Percentiles rank a stretch among this genome's conserved stretches.
Conservation (phyloP, 2,888 invertebrate species). For the Petrolisthes cinctipes region DNA sequence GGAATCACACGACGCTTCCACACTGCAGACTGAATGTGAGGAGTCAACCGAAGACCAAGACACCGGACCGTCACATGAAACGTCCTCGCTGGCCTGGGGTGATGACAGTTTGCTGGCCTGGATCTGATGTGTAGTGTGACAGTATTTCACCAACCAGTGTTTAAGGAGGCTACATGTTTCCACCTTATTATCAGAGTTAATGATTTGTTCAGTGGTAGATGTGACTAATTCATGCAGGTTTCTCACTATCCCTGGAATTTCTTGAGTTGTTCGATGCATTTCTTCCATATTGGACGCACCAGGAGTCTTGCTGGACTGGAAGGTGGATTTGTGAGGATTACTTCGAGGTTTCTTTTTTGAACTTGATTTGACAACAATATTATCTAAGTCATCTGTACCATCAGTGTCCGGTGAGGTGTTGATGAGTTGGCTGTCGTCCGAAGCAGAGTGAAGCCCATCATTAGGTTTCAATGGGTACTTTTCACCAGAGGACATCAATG, state of each 20-base stretch:
- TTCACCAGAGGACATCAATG: constrained; percentile 24
- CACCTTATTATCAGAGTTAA: constrained; percentile 13
- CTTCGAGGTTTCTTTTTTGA: constrained; percentile 21
- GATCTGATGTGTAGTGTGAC: constrained; percentile 32
- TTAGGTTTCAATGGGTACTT: background rate
- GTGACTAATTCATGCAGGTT: constrained; percentile 47
- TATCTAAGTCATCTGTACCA: constrained; percentile 29
- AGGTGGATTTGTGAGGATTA: background rate
- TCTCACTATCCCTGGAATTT: constrained; percentile 42
- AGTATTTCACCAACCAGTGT: constrained; percentile 49
- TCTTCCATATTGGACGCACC: constrained; percentile 8
- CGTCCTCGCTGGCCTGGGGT: constrained; percentile 35
- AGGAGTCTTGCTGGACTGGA: background rate
- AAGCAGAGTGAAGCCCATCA: background rate
- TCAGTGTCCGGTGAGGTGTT: constrained; percentile 29
- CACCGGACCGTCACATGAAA: constrained; percentile 34
- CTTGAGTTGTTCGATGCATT: constrained; percentile 1
- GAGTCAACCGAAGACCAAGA: constrained; percentile 48
- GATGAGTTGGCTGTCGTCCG: constrained; percentile 12
- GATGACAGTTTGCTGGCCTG: constrained; percentile 19
- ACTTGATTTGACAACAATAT: constrained; percentile 40
- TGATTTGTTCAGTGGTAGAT: constrained; percentile 36
- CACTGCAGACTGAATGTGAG: constrained; percentile 38
- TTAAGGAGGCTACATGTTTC: constrained; percentile 27
- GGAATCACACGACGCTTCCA: constrained; percentile 42